Conservation (phyloP, 2,113 vertebrate species). For the Chaetodon auriga region DNA sequence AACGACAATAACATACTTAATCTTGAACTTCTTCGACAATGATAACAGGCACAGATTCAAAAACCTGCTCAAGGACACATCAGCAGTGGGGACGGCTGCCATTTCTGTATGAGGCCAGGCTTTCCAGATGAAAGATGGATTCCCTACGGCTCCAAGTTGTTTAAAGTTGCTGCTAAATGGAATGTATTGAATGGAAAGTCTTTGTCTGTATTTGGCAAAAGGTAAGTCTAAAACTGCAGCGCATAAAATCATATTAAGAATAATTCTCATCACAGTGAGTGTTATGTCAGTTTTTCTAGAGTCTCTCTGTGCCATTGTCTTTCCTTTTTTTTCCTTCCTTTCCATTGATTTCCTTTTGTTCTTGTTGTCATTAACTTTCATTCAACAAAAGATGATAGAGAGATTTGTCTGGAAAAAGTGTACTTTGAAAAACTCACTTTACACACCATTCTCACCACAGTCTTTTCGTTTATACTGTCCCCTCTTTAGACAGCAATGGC, state of each 20-base stretch:
- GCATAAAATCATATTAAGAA: not conserved
- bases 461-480: conserved; percentile 15
- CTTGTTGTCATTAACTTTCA: not conserved
- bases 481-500: conserved; percentile 1
- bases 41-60: conserved; percentile 10
- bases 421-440: not conserved
- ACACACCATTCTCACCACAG: not conserved
- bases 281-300: not conserved
- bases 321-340: not conserved
- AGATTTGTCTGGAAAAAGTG: not conserved
- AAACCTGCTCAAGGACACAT: conserved; percentile 40
- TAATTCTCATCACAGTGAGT: not conserved
- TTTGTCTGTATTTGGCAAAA: conserved; percentile 6
- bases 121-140: conserved; percentile 38
- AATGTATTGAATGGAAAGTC: conserved; percentile 17
- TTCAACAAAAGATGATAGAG: not conserved
- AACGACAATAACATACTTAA: not conserved
- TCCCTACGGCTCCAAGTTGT: conserved; percentile 4
- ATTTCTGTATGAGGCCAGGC: conserved; percentile 7
- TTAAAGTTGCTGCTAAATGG: conserved; percentile 27
- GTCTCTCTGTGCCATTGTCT: not conserved
- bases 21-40: not conserved
- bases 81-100: not conserved
- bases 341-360: not conserved
- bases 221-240: not conserved